Evolutionary conservation across 1,140 invertebrate genomes (phyloP).

Genomic region (Zaprionus gabonicus): DNA sequence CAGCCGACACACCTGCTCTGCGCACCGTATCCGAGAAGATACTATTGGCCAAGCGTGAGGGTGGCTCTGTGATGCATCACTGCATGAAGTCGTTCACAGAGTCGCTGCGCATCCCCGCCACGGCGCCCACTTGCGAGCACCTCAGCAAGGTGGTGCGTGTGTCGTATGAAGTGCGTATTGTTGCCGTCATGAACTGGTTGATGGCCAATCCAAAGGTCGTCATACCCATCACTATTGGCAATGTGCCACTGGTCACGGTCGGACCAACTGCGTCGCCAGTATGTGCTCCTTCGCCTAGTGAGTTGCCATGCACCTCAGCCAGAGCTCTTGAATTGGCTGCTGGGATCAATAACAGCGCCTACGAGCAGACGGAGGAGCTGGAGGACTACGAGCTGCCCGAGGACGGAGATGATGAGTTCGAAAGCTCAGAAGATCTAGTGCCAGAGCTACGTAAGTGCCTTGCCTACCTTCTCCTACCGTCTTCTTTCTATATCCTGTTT

Average conservation of each 20-base stretch:
- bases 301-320: slow-evolving; percentile 71
- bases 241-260: slow-evolving; percentile 62
- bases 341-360: slow-evolving; percentile 44
- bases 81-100: slow-evolving; percentile 62
- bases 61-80: slow-evolving; percentile 60
- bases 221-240: slow-evolving; percentile 78
- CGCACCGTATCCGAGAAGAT: slow-evolving; percentile 76
- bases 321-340: slow-evolving; percentile 56
- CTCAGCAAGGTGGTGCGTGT: slow-evolving; percentile 75
- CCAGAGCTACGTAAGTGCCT: slow-evolving; percentile 66
- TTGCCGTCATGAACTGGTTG: slow-evolving; percentile 75
- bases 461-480: background rate
- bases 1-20: slow-evolving; percentile 85
- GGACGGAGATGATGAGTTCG: slow-evolving; percentile 70
- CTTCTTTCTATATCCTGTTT: background rate
- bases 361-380: slow-evolving; percentile 52
- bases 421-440: slow-evolving; percentile 54
- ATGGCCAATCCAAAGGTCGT: slow-evolving; percentile 72
- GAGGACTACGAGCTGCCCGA: slow-evolving; percentile 70
- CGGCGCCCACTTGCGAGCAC: slow-evolving; percentile 85
- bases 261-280: slow-evolving; percentile 9
- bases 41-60: slow-evolving; percentile 68
- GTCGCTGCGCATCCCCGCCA: slow-evolving; percentile 74
- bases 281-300: slow-evolving; percentile 41
- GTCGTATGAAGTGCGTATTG: slow-evolving; percentile 75